Percentiles rank a stretch among this genome's conserved stretches.
Evolutionary conservation across 2,888 invertebrate species (phyloP).

Genomic region (Patella caerulea): DNA sequence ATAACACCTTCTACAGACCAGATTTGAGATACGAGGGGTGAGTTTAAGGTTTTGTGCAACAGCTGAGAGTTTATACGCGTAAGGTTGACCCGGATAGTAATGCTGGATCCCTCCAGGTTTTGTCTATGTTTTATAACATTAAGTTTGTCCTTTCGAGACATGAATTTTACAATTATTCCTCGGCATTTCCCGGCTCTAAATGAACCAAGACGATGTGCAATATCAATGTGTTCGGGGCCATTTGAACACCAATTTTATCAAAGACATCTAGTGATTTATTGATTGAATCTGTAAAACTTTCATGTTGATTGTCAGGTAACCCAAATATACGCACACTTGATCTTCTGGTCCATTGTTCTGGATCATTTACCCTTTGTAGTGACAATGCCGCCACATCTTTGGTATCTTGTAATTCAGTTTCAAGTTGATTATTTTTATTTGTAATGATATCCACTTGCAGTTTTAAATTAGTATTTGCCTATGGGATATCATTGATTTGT

Average conservation of each 20-base stretch:
- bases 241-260: not conserved
- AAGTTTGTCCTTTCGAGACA: not conserved
- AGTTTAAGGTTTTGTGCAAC: not conserved
- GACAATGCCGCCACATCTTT: not conserved
- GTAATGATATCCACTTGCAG: not conserved
- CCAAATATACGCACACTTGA: not conserved
- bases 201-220: not conserved
- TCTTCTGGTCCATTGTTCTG: not conserved
- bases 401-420: not conserved
- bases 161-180: constrained; percentile 2
- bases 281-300: not conserved
- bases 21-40: constrained; percentile 5
- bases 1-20: not conserved
- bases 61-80: not conserved
- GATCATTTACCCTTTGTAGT: not conserved
- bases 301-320: not conserved
- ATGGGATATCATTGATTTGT: not conserved
- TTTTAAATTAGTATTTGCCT: not conserved
- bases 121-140: not conserved
- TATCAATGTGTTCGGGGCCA: not conserved
- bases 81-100: not conserved
- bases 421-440: not conserved
- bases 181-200: not conserved
- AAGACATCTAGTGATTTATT: not conserved
- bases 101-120: not conserved